Evolutionary conservation across 1,140 invertebrate species (phyloP).

Genomic region (Cyclina sinensis): DNA sequence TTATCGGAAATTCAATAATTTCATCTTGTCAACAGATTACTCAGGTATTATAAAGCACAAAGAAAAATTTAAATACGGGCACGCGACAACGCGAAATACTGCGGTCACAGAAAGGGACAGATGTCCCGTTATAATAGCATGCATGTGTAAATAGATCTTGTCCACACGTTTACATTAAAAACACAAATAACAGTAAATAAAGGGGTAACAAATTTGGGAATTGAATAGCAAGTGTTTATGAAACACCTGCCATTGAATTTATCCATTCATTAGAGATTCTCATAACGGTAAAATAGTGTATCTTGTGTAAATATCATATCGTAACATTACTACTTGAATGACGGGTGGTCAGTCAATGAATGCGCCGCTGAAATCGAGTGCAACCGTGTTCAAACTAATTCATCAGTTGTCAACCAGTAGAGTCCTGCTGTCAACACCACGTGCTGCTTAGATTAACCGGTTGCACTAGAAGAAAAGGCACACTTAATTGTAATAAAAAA

Average conservation of each 20-base stretch:
- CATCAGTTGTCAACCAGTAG: constrained; percentile 34
- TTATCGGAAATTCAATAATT: constrained; percentile 39
- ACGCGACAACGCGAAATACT: constrained; percentile 43
- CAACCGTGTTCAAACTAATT: neutral
- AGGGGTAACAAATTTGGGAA: constrained; percentile 45
- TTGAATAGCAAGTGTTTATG: constrained; percentile 51
- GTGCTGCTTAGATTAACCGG: constrained; percentile 26
- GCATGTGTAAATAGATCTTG: constrained; percentile 39
- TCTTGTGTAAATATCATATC: constrained; percentile 11
- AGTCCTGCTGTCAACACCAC: constrained; percentile 47
- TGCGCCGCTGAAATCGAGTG: neutral
- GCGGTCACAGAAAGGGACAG: constrained; percentile 14
- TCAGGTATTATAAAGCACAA: constrained; percentile 32
- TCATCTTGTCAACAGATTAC: constrained; percentile 3
- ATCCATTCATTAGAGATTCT: neutral
- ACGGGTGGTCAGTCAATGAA: constrained; percentile 5
- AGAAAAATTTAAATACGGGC: constrained; percentile 32
- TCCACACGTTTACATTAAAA: constrained; percentile 28
- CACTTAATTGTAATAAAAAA: constrained; percentile 3
- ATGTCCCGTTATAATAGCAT: constrained; percentile 64
- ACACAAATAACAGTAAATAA: constrained; percentile 41
- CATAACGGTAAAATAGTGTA: constrained; percentile 40
- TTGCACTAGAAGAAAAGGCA: neutral
- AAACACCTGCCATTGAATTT: constrained; percentile 40
- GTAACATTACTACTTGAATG: constrained; percentile 14